Evolutionary conservation across 2,113 vertebrate genomes (phyloP), one percentile per base, ranked within the genome.

Genomic region (Tiliqua scincoides): DNA sequence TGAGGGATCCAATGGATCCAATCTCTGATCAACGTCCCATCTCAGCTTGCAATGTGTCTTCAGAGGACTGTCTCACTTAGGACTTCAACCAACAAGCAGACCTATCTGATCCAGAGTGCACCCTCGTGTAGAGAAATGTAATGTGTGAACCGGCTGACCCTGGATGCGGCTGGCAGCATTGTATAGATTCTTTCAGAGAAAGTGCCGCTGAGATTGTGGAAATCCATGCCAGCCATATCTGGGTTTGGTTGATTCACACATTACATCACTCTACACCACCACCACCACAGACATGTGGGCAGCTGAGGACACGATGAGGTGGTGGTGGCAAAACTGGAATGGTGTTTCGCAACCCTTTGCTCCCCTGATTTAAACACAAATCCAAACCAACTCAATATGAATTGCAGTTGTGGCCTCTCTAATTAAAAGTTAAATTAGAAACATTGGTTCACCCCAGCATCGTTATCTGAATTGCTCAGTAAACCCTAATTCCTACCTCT

Each of bases 21-120:
- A 20, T 54, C 30, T 2, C n/a, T 76, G 25, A 48, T 40, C 57
- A 18, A 7, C 23, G 1, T n/a, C 37, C 54, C 27, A 57, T 72
- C 27, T 11, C 54, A 57, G 6, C 48, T 25, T 48, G 37, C 30
- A 15, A 17, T 14, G 57, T 12, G 20, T 20, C 62, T 5, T 12
- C 25, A 4, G 17, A 18, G 8, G 20, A 23, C 1, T 30, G 70
- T 61, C 17, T 40, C 52, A 72, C 52, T 11, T 48, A 48, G 37
- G 59, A 30, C 15, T 73, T 72, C 63, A 43, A 20, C 18, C 59
- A 17, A 59, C 32, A 15, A 27, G 23, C 6, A 32, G 77, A 14
- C 8, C 2, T 1, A 0, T 12, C 11, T 5, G 20, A 67, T 57
- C 54, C 2, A 9, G 63, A 30, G 43, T 2, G 4, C 2, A 9